Evolutionary conservation across 2,888 invertebrate genomes (phyloP), one percentile per base, ranked within the genome.

Genomic region (Apodemia hepburni): DNA sequence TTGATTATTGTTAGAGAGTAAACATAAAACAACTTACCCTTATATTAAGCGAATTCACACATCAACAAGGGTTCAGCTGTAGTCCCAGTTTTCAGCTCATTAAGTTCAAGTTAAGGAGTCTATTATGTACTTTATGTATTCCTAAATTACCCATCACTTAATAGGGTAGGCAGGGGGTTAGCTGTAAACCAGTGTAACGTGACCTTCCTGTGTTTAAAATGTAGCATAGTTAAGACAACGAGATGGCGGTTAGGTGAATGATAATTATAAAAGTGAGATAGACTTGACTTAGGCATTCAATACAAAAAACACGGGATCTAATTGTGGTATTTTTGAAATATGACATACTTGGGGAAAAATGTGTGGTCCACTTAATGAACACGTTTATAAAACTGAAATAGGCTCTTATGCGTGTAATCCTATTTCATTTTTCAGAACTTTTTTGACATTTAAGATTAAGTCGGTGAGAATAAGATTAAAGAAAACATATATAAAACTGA

Each of bases 81-180:
- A 54, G 54, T 27, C 54, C 54, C 54, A 54, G 84, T 89, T 89
- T 86, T 84, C 90, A 88, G 87, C 88, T 90, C 90, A 90, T 91
- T 91, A 88, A 85, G 79, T 80, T 76, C 78, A 77, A 84, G 85
- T 85, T 87, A 86, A 90, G 88, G 85, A 82, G 79, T 85, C 90
- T 88, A 89, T 91, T 91, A 90, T 90, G 86, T 90, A 91, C 89
- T 91, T 90, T 91, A 88, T 90, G 87, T 90, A 90, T 87, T 87
- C 80, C 88, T 89, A 90, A 91, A 91, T 91, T 91, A 88, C 88
- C 88, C 87, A 87, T 89, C 88, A 87, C 88, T 89, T 89, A 88
- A 89, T 85, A 86, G 86, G 85, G 84, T 81, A 79, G 33, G 11
- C 73, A 76, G 86, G 80, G 84, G 73, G 64, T 79, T 80, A 78